Evolutionary conservation across 2,113 vertebrate species (phyloP), one percentile per base, ranked within the genome.

Genomic region (Gallinago undulata): DNA sequence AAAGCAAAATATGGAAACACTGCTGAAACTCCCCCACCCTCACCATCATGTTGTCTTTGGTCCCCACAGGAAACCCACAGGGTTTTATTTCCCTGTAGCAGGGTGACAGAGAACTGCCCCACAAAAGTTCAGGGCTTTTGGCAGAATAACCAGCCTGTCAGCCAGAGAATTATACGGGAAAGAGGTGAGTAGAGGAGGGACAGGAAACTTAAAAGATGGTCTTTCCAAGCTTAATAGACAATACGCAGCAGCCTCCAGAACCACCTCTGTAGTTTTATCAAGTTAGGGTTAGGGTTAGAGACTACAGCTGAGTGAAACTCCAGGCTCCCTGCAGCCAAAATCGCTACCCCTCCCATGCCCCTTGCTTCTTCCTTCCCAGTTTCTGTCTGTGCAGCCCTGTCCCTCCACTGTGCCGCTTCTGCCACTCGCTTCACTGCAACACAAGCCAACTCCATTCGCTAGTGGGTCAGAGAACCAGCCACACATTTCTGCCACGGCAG

Each of bases 241-340:
- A 17, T 37, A 18, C 0, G 1, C 11, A 75, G 47, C 53, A 79
- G 57, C 19, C 51, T 72, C 63, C 67, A 62, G 37, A 79, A 62
- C 13, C 28, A 77, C 8, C 24, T 28, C 1, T 0, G 1, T 3
- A 47, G 21, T 41, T 37, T 82, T 73, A 41, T 25, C 60, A 72
- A 70, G 30, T 2, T 23, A 73, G 27, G 17, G 19, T 68, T 51
- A 48, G 37, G 19, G 23, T 68, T 56, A 48, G 37, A 83, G 18
- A 48, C 28, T 73, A 59, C 37, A 81, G 62, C 31, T 48, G 28
- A 64, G 28, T 0, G 1, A 60, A 63, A 50, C 19, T 31, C 69
- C 37, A 67, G 68, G 79, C 37, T 87, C 35, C 23, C 30, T 30
- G 43, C 39, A 64, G 43, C n/a, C 82, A 75, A 22, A 87, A 48